Percentiles rank a stretch among this genome's conserved stretches.
These are phyloP conservation scores for Microcebus tavaratra DNA, from an alignment of 2,113 vertebrate species.

Conservation along the genomic window DNA sequence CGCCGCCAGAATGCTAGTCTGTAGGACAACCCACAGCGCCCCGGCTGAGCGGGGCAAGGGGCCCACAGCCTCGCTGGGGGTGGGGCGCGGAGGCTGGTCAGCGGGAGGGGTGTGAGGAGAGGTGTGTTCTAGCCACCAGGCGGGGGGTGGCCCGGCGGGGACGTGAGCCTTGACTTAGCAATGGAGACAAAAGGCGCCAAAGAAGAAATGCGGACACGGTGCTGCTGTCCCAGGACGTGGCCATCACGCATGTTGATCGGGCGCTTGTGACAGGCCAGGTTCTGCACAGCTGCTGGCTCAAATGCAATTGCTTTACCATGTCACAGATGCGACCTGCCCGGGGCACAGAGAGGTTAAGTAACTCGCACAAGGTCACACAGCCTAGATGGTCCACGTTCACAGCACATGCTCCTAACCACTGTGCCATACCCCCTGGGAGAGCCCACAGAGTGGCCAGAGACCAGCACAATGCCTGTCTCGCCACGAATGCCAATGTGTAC, in stretches of 20 bases:
- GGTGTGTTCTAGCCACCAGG: not conserved
- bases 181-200: not conserved
- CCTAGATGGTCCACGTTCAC: not conserved
- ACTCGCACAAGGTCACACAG: not conserved
- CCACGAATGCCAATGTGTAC: not conserved
- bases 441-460: not conserved
- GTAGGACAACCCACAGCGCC: rapidly evolving
- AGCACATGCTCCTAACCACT: not conserved
- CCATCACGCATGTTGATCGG: rapidly evolving
- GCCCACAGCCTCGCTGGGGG: no score
- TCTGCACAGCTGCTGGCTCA: not conserved
- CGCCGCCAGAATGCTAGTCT: rapidly evolving
- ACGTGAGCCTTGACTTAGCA: not conserved
- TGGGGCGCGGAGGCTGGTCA: not conserved
- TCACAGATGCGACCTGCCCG: rapidly evolving
- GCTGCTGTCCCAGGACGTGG: rapidly evolving
- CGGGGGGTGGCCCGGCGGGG: not conserved
- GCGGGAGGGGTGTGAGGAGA: not conserved
- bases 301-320: rapidly evolving
- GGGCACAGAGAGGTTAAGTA: not conserved
- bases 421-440: not conserved
- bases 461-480: rapidly evolving
- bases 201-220: rapidly evolving
- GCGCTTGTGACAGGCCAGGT: not conserved
- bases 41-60: rapidly evolving